These are phyloP conservation scores for Smittia aterrima DNA, from an alignment of 2,888 invertebrate genomes.

Conservation along the genomic window DNA sequence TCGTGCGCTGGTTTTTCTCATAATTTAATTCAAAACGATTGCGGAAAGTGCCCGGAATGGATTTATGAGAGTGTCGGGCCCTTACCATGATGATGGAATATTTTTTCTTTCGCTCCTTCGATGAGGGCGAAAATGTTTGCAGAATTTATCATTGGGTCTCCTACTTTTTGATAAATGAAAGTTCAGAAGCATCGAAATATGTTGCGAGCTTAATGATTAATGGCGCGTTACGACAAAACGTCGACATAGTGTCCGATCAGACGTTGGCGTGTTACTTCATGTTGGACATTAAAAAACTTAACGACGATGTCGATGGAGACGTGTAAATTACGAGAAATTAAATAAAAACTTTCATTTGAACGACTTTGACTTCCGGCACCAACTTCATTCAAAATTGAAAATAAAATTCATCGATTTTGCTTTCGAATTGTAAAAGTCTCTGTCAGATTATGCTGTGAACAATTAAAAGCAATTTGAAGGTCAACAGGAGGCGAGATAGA, in stretches of 20 bases:
- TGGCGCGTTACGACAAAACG: background rate
- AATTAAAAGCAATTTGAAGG: background rate
- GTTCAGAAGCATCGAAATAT: no score
- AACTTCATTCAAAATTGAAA: no score
- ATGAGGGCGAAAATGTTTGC: background rate
- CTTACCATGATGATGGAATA: background rate
- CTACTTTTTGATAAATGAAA: no score
- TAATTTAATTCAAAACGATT: background rate
- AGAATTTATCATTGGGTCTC: no score
- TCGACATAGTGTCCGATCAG: background rate
- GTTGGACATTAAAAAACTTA: background rate
- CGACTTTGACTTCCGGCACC: no score
- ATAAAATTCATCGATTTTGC: no score
- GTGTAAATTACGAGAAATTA: no score
- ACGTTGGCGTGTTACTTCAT: background rate
- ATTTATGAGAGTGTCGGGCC: background rate
- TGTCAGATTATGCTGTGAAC: background rate
- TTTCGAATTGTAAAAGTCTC: no score
- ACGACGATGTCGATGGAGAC: no score
- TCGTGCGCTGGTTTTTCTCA: background rate
- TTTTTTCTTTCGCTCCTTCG: background rate
- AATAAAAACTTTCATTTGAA: no score
- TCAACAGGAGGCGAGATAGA: background rate
- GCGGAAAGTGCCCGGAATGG: background rate
- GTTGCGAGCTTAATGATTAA: no score